Conservation (phyloP, 2,888 invertebrate species). For the Argynnis bischoffii region DNA sequence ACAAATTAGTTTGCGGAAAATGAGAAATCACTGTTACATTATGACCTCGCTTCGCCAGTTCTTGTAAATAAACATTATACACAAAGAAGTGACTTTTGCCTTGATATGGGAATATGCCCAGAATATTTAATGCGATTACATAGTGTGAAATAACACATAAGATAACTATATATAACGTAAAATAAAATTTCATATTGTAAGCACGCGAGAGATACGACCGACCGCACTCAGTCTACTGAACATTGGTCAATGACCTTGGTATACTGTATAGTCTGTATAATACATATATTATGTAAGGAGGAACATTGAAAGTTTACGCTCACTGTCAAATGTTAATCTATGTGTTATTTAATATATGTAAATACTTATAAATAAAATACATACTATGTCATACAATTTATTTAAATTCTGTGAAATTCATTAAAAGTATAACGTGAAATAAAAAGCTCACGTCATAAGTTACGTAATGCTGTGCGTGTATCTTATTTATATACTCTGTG, state of each 20-base stretch:
- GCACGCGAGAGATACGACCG: slow-evolving; percentile 31
- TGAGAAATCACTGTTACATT: slow-evolving; percentile 86
- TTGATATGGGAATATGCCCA: slow-evolving; percentile 85
- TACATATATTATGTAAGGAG: too few relatives aligned
- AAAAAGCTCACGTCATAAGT: too few relatives aligned
- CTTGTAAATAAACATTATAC: slow-evolving; percentile 82
- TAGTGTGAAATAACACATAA: slow-evolving; percentile 44
- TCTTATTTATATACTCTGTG: too few relatives aligned
- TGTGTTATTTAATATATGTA: too few relatives aligned
- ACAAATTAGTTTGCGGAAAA: slow-evolving; percentile 77
- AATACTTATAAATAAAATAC: too few relatives aligned
- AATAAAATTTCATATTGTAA: slow-evolving; percentile 47
- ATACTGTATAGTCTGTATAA: too few relatives aligned
- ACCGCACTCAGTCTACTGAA: slow-evolving; percentile 11
- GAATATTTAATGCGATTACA: slow-evolving; percentile 67
- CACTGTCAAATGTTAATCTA: too few relatives aligned
- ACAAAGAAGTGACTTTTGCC: slow-evolving; percentile 88
- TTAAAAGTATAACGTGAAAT: too few relatives aligned
- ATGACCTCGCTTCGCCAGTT: slow-evolving; percentile 84
- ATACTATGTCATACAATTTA: too few relatives aligned
- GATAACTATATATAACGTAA: slow-evolving; percentile 29
- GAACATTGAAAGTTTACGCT: too few relatives aligned
- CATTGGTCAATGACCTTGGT: not conserved
- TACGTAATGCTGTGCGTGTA: too few relatives aligned
- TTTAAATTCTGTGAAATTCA: too few relatives aligned